Base-by-base conservation (phyloP, 2,888 invertebrate species). In the Sphaerophoria rueppellii region DNA sequence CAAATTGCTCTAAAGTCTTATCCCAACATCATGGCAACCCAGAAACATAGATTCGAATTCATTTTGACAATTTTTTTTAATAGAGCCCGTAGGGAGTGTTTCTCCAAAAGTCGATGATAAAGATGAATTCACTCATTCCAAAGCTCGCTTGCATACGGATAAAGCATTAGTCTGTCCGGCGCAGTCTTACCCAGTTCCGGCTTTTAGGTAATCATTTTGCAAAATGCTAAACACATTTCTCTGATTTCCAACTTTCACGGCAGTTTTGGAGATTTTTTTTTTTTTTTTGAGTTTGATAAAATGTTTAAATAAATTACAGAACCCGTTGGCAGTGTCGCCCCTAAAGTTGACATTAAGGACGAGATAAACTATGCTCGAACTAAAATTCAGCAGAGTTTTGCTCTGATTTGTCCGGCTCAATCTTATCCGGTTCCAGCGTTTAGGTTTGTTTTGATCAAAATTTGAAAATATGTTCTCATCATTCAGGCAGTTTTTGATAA, bases 381-480 rank as follows among this genome's bases (percentile, higher is more conserved):
- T 86, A 90, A 91, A 86, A 88, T 93, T 88, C 88, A 90, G 71
- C 89, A 89, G 43, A 89, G 90, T 70, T 92, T 92, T 55, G 93
- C 95, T 70, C 93, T 96, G 87, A 93, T 94, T 88, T 96, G 96
- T 90, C 95, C 95, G 61, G 95, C 95, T 75, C 96, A 96, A 91
- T 95, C 95, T 46, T 96, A 93, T 92, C 96, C 96, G 72, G 94
- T 95, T 88, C 95, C 96, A 88, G 91, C 93, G 87, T 94, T 95
- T 93, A 95, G 95, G 95, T 91, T 85, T 78, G 87, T 63, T 61
- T 65, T 43, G 37, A 43, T 9, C 7, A 0, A 43, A 4, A 43
- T 6, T 11, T 43, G 4, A 43, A 43, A 11, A 3, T 7, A 6
- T 4, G 0, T 43, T 9, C 43, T 11, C 87, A 87, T 11, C 87